Evolutionary conservation across 2,888 invertebrate genomes (phyloP).

Genomic region (Cerceris ruficornis): DNA sequence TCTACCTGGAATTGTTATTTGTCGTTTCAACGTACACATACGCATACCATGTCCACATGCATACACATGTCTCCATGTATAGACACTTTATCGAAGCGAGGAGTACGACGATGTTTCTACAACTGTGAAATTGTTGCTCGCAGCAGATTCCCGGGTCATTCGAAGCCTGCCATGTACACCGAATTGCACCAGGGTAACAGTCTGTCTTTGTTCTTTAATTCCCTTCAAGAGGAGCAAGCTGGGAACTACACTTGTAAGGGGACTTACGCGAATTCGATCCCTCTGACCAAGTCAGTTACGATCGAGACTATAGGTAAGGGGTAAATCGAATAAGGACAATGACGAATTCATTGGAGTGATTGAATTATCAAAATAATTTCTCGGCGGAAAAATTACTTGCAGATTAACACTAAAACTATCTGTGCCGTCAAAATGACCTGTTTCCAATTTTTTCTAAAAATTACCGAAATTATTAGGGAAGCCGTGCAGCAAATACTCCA

Average conservation of each 20-base stretch:
- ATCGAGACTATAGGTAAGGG: constrained; percentile 88
- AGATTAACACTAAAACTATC: too few species aligned
- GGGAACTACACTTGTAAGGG: constrained; percentile 92
- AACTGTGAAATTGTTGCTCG: constrained; percentile 33
- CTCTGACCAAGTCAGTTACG: constrained; percentile 86
- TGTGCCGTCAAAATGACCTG: too few species aligned
- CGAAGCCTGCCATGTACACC: constrained; percentile 86
- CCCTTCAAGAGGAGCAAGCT: constrained; percentile 88
- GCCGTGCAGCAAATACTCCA: too few species aligned
- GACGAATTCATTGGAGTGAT: background rate
- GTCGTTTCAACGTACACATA: constrained; percentile 15
- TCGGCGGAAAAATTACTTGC: too few species aligned
- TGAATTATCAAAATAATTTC: too few species aligned
- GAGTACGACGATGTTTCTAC: background rate
- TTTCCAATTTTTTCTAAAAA: too few species aligned
- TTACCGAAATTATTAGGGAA: too few species aligned
- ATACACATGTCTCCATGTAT: too few species aligned
- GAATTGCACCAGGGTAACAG: constrained; percentile 86
- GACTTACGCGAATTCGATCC: constrained; percentile 88
- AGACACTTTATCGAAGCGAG: too few species aligned
- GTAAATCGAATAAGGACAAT: background rate
- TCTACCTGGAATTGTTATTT: constrained; percentile 16
- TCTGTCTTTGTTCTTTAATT: constrained; percentile 89
- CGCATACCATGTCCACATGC: constrained; percentile 2
- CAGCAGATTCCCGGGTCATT: constrained; percentile 43